phyloP scores from a whole-genome alignment of 1,140 invertebrate genomes.

The Trissolcus basalis region DNA sequence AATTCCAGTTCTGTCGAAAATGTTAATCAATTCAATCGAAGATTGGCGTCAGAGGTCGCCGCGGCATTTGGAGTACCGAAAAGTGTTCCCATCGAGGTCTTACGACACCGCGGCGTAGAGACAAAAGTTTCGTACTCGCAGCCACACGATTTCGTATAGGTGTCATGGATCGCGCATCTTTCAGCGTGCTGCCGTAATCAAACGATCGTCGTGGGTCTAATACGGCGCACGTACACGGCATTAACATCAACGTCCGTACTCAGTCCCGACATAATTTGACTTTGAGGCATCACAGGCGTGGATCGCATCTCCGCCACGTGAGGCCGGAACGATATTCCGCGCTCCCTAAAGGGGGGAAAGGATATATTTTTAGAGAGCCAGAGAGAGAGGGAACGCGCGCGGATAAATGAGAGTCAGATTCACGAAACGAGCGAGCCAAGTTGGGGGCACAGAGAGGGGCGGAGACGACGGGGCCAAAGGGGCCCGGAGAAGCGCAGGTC shows the following conservation, averaged over 20 bases:
- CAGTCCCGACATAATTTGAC: constrained; percentile 65
- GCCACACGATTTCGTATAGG: constrained; percentile 32
- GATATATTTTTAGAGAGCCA: constrained; percentile 27
- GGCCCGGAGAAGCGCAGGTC: constrained; percentile 64
- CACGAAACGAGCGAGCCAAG: constrained; percentile 57
- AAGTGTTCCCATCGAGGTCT: constrained; percentile 14
- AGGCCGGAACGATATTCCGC: constrained; percentile 50
- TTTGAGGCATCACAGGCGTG: constrained; percentile 70
- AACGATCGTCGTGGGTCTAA: constrained; percentile 49
- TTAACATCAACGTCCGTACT: constrained; percentile 50
- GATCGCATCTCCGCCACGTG: constrained; percentile 70
- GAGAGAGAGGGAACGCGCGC: constrained; percentile 5
- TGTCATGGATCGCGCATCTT: constrained; percentile 32
- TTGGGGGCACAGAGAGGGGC: constrained; percentile 45
- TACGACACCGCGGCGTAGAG: not conserved
- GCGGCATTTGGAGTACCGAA: not conserved
- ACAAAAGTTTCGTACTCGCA: not conserved
- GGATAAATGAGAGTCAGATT: constrained; percentile 51
- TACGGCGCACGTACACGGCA: constrained; percentile 52
- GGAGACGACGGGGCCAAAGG: constrained; percentile 47
- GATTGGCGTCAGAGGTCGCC: constrained; percentile 9
- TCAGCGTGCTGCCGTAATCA: constrained; percentile 45
- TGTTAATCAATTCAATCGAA: constrained; percentile 33
- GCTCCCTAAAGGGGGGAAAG: constrained; percentile 20
- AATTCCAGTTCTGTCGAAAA: constrained; percentile 10